Conservation (phyloP, 2,888 invertebrate species). For the Apeira syringaria region DNA sequence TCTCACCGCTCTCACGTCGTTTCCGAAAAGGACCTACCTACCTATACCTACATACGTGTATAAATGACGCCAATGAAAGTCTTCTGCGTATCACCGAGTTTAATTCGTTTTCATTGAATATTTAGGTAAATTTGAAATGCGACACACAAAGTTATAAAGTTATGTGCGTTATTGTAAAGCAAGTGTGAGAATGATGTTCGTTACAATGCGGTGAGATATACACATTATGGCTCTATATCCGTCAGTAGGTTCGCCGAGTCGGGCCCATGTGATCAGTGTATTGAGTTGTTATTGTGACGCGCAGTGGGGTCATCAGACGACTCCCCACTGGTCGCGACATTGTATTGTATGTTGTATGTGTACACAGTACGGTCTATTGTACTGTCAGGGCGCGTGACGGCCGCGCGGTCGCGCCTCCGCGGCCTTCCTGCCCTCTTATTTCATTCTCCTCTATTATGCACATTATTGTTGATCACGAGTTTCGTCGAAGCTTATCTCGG, state of each 20-base stretch:
- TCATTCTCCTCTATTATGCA: conserved; percentile 1
- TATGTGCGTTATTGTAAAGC: too few species aligned
- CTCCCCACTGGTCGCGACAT: conserved; percentile 43
- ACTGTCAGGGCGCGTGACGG: conserved; percentile 51
- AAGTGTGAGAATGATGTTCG: conserved; percentile 5
- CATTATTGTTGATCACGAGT: conserved; percentile 2
- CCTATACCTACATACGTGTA: too few species aligned
- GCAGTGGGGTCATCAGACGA: conserved; percentile 61
- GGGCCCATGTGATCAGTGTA: conserved; percentile 41
- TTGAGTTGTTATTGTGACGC: conserved; percentile 52
- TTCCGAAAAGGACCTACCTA: too few species aligned
- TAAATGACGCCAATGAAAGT: not conserved
- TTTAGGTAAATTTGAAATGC: too few species aligned
- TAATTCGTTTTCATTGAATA: conserved; percentile 6
- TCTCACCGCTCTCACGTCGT: too few species aligned
- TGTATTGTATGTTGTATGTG: conserved; percentile 35
- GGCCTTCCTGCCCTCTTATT: conserved; percentile 7
- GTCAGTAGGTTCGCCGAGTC: not conserved
- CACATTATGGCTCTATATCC: too few species aligned
- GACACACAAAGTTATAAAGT: too few species aligned
- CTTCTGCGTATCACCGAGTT: not conserved
- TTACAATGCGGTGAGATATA: not conserved
- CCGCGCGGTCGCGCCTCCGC: conserved; percentile 21
- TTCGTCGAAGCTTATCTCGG: not conserved
- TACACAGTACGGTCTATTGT: conserved; percentile 34